phyloP scores from a whole-genome alignment of 2,888 invertebrate genomes.

The Macrostomum cliftonense region DNA sequence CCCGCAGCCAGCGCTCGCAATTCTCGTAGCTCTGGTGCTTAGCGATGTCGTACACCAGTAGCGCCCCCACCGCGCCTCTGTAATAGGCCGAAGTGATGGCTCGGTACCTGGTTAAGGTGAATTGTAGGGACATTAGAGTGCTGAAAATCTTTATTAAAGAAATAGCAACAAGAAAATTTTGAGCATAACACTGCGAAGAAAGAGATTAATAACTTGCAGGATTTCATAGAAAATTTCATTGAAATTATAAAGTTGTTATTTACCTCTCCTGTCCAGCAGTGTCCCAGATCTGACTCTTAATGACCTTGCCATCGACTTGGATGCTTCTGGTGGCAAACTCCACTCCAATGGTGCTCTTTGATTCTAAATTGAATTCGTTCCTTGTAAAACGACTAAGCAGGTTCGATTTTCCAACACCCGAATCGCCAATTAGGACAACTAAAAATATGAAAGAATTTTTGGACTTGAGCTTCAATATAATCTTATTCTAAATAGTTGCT shows the following conservation, averaged over 20 bases:
- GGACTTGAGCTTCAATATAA: no score
- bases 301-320: slow-evolving; percentile 83
- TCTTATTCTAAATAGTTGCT: no score
- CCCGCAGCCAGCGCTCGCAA: slow-evolving; percentile 94
- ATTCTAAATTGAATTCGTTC: slow-evolving; percentile 99
- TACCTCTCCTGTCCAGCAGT: slow-evolving; percentile 37
- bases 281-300: slow-evolving; percentile 95
- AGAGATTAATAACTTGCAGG: no score
- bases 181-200: no score
- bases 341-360: slow-evolving; percentile 98
- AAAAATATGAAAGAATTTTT: no score
- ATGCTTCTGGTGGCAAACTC: slow-evolving; percentile 73
- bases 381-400: slow-evolving; percentile 94
- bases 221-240: no score
- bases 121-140: no score
- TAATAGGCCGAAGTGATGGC: slow-evolving; percentile 47
- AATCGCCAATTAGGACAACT: slow-evolving; percentile 87
- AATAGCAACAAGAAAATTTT: no score
- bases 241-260: no score
- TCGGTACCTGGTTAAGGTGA: no score
- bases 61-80: slow-evolving; percentile 92
- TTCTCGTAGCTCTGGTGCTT: slow-evolving; percentile 98
- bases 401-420: slow-evolving; percentile 98
- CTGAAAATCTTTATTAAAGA: no score
- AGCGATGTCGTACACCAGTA: slow-evolving; percentile 96